Base-by-base conservation (phyloP, 2,888 invertebrate species). In the Barypeithes pellucidus region DNA sequence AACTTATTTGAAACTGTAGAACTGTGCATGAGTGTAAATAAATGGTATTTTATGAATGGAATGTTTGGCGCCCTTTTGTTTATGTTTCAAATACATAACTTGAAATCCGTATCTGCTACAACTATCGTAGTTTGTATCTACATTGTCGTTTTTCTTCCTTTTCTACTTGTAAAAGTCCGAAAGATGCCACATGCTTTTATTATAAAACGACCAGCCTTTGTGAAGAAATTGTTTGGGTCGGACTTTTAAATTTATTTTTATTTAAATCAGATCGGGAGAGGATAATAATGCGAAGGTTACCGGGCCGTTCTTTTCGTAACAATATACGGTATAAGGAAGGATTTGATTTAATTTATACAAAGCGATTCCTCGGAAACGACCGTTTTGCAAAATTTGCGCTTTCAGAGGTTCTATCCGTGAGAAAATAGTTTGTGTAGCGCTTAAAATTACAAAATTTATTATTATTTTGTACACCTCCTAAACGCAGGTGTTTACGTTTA, bases 161-260 rank as follows among this genome's bases (percentile, higher is more conserved):
- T 29, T 24, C 36, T 18, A 41, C 41, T 60, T 61, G 45, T 61
- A 29, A 14, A 41, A 61, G 61, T 43, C 61, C 45, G 29, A 61
- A 33, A 45, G 61, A 43, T 43, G 45, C 39, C 45, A 61, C 45
- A 61, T 61, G 61, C 45, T 61, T 61, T 61, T 61, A 45, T 61
- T 45, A 45, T 29, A 61, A 61, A 61, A 43, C 45, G 43, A 43
- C 43, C 14, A 29, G 45, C 41, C 45, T 61, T 61, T 61, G 61
- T 61, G 29, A 45, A 22, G 43, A 41, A 61, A 43, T 45, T 45
- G 45, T 61, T 61, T 22, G 41, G 24, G 60, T 41, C 41, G 39
- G 39, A 41, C 41, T 60, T 60, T 43, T 41, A 61, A 61, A 61
- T 61, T 61, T 45, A 16, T 43, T 22, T 61, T 41, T 61, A 61